Evolutionary conservation across 37 sponge, comb jelly and placozoan genomes (phyloP).

Genomic region (Chondrosia reniformis): DNA sequence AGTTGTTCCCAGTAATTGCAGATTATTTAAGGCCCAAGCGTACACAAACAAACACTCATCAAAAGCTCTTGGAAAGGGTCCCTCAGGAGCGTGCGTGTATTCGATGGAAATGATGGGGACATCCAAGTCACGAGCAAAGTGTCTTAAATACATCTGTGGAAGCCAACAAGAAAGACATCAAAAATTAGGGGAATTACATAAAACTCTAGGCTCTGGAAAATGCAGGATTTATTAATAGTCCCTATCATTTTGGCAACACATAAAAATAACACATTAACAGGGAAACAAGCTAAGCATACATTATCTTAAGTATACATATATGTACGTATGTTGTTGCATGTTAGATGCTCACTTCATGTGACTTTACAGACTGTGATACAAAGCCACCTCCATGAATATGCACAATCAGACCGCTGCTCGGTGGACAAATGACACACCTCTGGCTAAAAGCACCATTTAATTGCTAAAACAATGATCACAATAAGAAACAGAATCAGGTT

Average conservation of each 20-base stretch:
- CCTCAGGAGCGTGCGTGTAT: slow-evolving; percentile 90
- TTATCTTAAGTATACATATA: background rate
- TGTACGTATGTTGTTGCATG: background rate
- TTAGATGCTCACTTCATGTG: slow-evolving; percentile 75
- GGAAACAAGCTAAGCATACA: background rate
- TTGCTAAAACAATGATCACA: background rate
- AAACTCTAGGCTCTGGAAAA: too few species aligned
- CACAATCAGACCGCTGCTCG: slow-evolving; percentile 54
- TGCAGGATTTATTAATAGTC: too few species aligned
- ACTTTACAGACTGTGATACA: slow-evolving; percentile 76
- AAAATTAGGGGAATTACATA: too few species aligned
- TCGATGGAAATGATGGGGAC: slow-evolving; percentile 82
- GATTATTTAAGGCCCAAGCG: slow-evolving; percentile 82
- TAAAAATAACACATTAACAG: too few species aligned
- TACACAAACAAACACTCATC: slow-evolving; percentile 89
- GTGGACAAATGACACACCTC: slow-evolving; percentile 7
- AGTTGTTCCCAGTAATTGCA: slow-evolving; percentile 68
- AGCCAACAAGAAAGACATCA: too few species aligned
- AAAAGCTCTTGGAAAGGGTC: slow-evolving; percentile 83
- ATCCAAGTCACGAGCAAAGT: slow-evolving; percentile 78
- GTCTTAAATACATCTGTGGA: too few species aligned
- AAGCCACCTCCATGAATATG: slow-evolving; percentile 97
- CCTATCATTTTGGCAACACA: too few species aligned
- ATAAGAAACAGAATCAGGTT: background rate
- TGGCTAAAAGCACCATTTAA: background rate